Base-by-base conservation (phyloP, 2,888 invertebrate genomes). In the Papilio demoleus region DNA sequence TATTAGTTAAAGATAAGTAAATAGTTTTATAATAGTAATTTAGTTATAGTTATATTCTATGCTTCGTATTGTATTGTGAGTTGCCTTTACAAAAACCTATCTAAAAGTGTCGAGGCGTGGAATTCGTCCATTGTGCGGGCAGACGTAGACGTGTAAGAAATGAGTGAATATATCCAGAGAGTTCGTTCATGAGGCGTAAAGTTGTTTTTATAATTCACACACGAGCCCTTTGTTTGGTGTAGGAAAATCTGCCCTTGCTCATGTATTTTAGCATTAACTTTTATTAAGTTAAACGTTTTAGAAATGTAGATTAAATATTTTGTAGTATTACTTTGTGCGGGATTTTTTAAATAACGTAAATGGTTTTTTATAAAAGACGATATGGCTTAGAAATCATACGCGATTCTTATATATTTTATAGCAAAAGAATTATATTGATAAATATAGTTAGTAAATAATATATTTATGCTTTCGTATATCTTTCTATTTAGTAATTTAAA, bases 161-260 rank as follows among this genome's bases (percentile, higher is more conserved):
- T 67, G 64, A 63, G 31, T 58, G 61, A 70, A 61, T 64, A 38
- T 67, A 60, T 67, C 53, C 63, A 45, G 36, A 8, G 12, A 40
- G 53, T 53, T 69, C 58, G 63, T 64, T 61, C 60, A 34, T 45
- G 67, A 40, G 42, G 50, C 63, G 58, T 50, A 56, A 56, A 62
- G 36, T 63, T 61, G 61, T 67, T 67, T 67, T 70, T 62, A 68
- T 68, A 70, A 71, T 70, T 65, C 65, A 59, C 58, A 62, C 60
- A 58, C 68, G 58, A 40, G 58, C 34, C 34, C 11, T 69, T 71
- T 69, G 71, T 71, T 68, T 53, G 69, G n/a, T 24, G 22, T 63
- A n/a, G 24, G 42, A 14, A 65, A 71, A 71, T 67, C 64, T 61
- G 65, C 19, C 17, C 9, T 50, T 64, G 14, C 4, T 34, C 34